Base-by-base conservation (phyloP, 2,888 invertebrate species). In the Clusia tigrina region DNA sequence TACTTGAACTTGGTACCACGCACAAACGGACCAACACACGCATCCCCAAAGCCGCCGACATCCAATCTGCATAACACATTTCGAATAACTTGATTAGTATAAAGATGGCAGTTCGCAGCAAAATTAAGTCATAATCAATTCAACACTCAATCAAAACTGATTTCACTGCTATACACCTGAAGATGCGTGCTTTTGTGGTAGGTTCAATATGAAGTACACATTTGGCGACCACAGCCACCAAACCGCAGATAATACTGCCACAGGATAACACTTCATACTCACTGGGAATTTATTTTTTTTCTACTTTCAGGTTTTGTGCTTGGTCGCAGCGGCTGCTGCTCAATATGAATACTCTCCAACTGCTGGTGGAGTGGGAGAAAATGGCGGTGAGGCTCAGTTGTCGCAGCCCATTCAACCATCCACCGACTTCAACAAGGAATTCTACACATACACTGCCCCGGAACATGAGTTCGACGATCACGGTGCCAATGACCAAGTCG, bases 381-480 rank as follows among this genome's bases (percentile, higher is more conserved):
- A 5, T 9, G 15, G 60, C 9, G 71, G 68, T 0, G 48, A 70
- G 1, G 73, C 69, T 5, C 70, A 69, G 59, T 55, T 71, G 0
- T 68, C 70, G 2, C 70, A 72, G 56, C 65, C 72, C 18, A 66
- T 71, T 22, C 65, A 69, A 17, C 25, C 66, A 18, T n/a, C 48
- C 17, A 76, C 62, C 22, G 74, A 77, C 57, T 68, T 77, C 17
- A 74, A 76, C 60, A 83, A 83, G 69, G 79, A 83, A 67, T 82
- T 77, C 73, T 82, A 74, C 64, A 72, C 77, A 38, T 81, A 74
- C 71, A 72, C 78, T 38, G 83, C 83, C 48, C 78, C 80, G 64
- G 81, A 82, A 67, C 77, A 74, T 59, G 81, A 80, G 59, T 76
- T 75, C 38, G 71, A 76, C 58, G 78, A 77, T 62, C 73, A 70